Evolutionary conservation across 2,113 vertebrate species (phyloP).

Genomic region (Patagioenas fasciata): DNA sequence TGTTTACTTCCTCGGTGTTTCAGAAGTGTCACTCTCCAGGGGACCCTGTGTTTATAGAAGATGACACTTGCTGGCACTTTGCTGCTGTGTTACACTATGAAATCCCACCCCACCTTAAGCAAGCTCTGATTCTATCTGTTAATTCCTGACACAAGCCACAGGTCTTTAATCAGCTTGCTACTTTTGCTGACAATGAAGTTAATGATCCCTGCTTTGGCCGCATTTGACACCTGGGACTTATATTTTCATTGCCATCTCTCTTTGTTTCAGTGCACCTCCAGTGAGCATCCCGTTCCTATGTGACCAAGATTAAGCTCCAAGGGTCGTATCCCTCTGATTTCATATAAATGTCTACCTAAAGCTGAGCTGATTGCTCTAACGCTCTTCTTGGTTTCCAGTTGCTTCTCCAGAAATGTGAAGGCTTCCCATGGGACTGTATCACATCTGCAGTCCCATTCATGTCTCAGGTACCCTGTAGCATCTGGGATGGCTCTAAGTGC

Average conservation of each 20-base stretch:
- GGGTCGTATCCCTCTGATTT: background rate
- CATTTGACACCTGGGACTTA: background rate
- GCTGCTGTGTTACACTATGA: background rate
- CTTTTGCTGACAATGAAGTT: background rate
- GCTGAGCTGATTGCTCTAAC: background rate
- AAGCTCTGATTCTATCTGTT: background rate
- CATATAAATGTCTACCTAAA: fast-evolving
- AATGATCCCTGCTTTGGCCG: background rate
- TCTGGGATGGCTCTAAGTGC: fast-evolving
- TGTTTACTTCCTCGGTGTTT: background rate
- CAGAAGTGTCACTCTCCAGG: background rate
- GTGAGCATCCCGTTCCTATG: background rate
- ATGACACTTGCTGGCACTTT: background rate
- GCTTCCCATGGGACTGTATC: background rate
- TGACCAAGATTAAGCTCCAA: background rate
- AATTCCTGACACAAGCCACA: background rate
- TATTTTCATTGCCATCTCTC: background rate
- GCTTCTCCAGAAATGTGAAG: background rate
- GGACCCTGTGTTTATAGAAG: background rate
- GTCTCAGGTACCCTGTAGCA: background rate
- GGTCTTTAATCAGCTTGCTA: background rate
- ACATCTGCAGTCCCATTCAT: background rate
- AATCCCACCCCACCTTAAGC: background rate
- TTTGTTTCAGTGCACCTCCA: background rate
- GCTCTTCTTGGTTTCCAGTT: background rate